phyloP scores from a whole-genome alignment of 2,797 vertebrate species.

The Poeciliopsis gracilis region DNA sequence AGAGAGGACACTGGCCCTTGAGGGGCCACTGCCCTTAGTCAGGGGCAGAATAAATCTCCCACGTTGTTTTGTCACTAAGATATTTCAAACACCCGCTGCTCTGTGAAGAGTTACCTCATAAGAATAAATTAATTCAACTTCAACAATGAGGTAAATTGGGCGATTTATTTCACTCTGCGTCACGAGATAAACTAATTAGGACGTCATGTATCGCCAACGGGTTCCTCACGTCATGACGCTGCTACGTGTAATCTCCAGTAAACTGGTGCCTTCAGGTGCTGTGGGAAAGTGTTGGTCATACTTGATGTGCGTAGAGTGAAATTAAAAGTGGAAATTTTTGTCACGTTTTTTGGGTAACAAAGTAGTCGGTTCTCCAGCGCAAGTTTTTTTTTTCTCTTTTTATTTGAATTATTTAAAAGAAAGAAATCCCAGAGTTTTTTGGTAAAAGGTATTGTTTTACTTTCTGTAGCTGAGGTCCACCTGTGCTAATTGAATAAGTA shows the following conservation, averaged over 20 bases:
- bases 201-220: slow-evolving; percentile 13
- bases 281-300: background rate
- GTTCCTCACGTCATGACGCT: slow-evolving; percentile 38
- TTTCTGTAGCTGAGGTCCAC: background rate
- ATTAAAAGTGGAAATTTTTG: background rate
- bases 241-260: background rate
- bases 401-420: background rate
- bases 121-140: background rate
- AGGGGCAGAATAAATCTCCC: background rate
- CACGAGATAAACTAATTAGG: background rate
- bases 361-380: no score
- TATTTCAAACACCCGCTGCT: background rate
- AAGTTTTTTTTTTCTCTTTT: background rate
- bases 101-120: background rate
- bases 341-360: background rate
- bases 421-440: background rate
- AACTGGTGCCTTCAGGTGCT: slow-evolving; percentile 56
- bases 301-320: no score
- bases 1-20: no score
- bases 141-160: background rate
- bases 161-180: background rate
- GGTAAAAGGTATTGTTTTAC: background rate
- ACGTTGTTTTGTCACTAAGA: background rate
- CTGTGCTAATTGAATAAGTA: background rate
- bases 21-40: background rate